Conservation (phyloP, 2,113 vertebrate species). For the Seriola quinqueradiata region DNA sequence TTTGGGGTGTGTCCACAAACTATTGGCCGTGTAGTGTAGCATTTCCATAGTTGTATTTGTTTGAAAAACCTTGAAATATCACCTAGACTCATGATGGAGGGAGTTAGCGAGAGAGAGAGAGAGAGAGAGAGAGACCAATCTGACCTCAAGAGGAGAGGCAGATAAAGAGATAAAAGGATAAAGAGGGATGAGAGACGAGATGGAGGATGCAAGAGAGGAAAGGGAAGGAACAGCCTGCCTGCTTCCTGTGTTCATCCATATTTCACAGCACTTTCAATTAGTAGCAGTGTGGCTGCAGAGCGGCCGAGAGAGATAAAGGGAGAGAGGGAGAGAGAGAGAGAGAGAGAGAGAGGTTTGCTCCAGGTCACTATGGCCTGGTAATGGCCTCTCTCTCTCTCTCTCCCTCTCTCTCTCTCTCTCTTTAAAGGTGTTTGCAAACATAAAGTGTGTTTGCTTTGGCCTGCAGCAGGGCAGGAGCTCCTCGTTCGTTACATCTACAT, state of each 20-base stretch:
- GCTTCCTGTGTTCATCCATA: slow-evolving; percentile 77
- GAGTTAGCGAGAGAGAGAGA: not conserved
- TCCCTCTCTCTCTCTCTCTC: slow-evolving; percentile 41
- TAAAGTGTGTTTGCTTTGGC: slow-evolving; percentile 72
- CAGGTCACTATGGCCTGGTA: slow-evolving; percentile 65
- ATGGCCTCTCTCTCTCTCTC: slow-evolving; percentile 48
- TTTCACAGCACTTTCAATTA: slow-evolving; percentile 81
- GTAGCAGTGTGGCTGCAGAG: slow-evolving; percentile 49
- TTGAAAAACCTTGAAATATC: not conserved
- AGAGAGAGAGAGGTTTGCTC: slow-evolving; percentile 60
- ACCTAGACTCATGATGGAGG: not conserved
- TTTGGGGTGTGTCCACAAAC: not conserved
- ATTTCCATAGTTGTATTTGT: not conserved
- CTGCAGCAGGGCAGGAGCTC: slow-evolving; percentile 34
- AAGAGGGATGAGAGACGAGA: slow-evolving; percentile 63
- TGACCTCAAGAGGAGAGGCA: slow-evolving; percentile 52
- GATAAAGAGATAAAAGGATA: slow-evolving; percentile 73
- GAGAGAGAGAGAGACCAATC: slow-evolving; percentile 28
- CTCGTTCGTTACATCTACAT: slow-evolving; percentile 62
- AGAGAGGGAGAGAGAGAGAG: slow-evolving; percentile 43
- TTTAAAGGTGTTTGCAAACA: slow-evolving; percentile 68
- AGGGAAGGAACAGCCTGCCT: slow-evolving; percentile 58
- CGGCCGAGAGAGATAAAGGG: slow-evolving; percentile 45
- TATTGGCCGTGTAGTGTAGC: not conserved
- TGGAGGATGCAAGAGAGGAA: slow-evolving; percentile 63